Percentiles rank a stretch among this genome's conserved stretches.
Evolutionary conservation across 2,113 vertebrate genomes (phyloP).

Genomic region (Ivindomyrus marchei): DNA sequence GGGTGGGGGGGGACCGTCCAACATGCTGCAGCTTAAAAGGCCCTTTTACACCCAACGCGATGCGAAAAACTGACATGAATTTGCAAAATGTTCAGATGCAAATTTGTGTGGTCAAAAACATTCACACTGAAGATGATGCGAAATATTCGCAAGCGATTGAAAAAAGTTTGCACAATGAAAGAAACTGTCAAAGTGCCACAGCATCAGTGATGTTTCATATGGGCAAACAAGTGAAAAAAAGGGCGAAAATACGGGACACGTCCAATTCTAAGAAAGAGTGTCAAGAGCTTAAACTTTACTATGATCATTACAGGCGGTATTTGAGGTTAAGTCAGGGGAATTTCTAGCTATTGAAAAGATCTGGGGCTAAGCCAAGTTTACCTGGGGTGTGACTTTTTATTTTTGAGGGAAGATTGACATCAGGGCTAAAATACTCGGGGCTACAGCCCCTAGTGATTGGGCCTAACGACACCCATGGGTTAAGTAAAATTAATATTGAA

Average conservation of each 20-base stretch:
- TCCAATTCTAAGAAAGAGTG: background rate
- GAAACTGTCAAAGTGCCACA: background rate
- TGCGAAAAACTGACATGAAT: background rate
- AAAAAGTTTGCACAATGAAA: background rate
- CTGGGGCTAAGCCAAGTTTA: too few relatives aligned
- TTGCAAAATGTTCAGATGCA: background rate
- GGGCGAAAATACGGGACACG: background rate
- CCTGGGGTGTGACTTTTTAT: too few relatives aligned
- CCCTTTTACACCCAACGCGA: background rate
- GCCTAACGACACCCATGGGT: background rate
- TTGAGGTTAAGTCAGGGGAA: background rate
- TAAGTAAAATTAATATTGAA: background rate
- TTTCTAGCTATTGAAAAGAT: too few relatives aligned
- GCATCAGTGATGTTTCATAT: background rate
- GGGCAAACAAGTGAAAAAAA: background rate
- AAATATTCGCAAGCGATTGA: background rate
- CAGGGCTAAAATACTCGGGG: too few relatives aligned
- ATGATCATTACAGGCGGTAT: background rate
- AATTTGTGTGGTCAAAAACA: background rate
- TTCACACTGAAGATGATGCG: background rate
- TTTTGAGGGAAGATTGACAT: too few relatives aligned
- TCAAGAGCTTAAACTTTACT: background rate
- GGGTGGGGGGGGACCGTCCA: background rate
- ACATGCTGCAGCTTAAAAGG: background rate
- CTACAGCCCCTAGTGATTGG: too few relatives aligned